Base-by-base conservation (phyloP, 2,797 vertebrate species). In the Champsocephalus esox region DNA sequence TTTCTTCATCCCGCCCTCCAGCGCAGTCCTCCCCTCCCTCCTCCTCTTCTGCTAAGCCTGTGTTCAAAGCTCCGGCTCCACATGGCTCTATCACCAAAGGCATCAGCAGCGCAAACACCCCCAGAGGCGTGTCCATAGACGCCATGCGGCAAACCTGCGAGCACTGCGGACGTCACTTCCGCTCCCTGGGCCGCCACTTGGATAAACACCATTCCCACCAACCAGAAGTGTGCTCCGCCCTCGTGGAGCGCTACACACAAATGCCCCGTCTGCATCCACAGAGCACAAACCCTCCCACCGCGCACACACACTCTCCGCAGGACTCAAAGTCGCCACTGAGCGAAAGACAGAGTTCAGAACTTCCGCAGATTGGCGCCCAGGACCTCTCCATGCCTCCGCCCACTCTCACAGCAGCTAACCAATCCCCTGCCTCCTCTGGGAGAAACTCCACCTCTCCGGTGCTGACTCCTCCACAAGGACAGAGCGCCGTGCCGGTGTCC, bases 161-260 rank as follows among this genome's bases (percentile, higher is more conserved):
- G 63, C 92, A 94, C 88, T 96, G 95, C 2, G 93, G 95, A 16
- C 93, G 95, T 16, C 93, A 95, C 75, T 96, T 95, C 72, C 93
- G 95, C 69, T 95, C 95, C 0, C 73, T 96, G 64, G 93, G 91
- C 14, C 95, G 93, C 21, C 95, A 96, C 83, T 80, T 96, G 70
- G 93, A 95, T 64, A 95, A 95, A 79, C 95, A 95, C 84, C 95
- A 96, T 1, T 70, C 93, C 48, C 92, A 95, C 90, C 95, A 95
- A 75, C 94, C 94, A 0, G 94, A 95, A 1, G 89, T 96, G 28
- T 93, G 90, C 70, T 92, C 94, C 0, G 91, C 93, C 48, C 87
- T 95, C 1, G 92, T 94, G 5, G 93, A 94, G 67, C 91, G 92
- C 13, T 94, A 94, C 77, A 90, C 92, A 7, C 93, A 94, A 81